Conservation (phyloP, 2,888 invertebrate species). For the Syritta pipiens region DNA sequence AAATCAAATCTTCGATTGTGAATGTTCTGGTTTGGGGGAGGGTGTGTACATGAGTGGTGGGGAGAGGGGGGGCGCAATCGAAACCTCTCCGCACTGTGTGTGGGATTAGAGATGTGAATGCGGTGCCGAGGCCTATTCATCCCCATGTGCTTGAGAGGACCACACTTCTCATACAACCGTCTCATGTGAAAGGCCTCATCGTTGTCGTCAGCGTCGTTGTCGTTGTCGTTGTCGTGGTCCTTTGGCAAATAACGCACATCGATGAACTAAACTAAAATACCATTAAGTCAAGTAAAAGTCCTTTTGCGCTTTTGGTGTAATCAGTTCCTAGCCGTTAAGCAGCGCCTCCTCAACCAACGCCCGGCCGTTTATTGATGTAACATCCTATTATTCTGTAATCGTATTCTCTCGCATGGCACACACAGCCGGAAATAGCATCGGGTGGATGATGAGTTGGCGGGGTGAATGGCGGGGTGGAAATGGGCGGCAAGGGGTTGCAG, state of each 20-base stretch:
- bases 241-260: constrained; percentile 67
- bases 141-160: background rate
- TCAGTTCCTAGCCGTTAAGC: constrained; percentile 69
- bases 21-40: background rate
- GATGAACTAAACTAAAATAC: constrained; percentile 69
- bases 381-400: constrained; percentile 69
- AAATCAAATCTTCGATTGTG: constrained; percentile 67
- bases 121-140: constrained; percentile 24
- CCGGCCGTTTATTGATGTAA: constrained; percentile 65
- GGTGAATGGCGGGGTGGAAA: background rate
- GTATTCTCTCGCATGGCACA: constrained; percentile 65
- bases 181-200: constrained; percentile 24
- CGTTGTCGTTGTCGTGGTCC: constrained; percentile 2
- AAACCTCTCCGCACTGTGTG: constrained; percentile 15
- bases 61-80: constrained; percentile 13
- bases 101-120: background rate
- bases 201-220: constrained; percentile 6
- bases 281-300: constrained; percentile 69
- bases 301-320: constrained; percentile 68
- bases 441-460: constrained; percentile 1
- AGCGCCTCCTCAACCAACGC: constrained; percentile 41
- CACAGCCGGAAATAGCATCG: constrained; percentile 65
- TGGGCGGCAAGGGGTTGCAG: constrained; percentile 47
- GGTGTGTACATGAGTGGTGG: background rate
- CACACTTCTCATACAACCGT: background rate